Conservation (phyloP, 2,113 vertebrate species). For the Indri indri region DNA sequence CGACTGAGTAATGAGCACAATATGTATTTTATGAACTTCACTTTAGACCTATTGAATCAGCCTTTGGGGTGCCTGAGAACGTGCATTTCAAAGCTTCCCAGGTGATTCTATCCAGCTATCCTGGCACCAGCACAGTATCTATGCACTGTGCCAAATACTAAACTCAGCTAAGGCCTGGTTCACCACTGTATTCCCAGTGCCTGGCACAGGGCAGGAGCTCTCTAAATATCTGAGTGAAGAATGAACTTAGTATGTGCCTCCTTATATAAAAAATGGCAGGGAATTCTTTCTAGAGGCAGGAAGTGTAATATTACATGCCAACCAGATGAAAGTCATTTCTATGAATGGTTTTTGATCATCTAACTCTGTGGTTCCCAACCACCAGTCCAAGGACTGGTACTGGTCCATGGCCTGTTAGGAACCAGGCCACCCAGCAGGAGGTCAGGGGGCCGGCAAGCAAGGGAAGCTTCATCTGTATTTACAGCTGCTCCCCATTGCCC, state of each 20-base stretch:
- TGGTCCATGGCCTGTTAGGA: no score
- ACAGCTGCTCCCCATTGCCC: no score
- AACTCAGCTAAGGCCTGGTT: not conserved
- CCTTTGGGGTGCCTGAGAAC: not conserved
- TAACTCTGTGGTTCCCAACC: no score
- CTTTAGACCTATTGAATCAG: not conserved
- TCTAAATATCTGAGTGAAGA: not conserved
- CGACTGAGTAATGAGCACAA: not conserved
- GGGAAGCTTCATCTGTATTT: no score
- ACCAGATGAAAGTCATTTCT: not conserved
- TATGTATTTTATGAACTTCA: not conserved
- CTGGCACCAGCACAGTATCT: not conserved
- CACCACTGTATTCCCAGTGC: not conserved
- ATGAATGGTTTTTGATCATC: not conserved
- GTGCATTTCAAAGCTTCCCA: not conserved
- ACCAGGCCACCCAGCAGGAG: no score
- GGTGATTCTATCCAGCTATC: not conserved
- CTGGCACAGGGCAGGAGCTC: not conserved
- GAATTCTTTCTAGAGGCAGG: not conserved
- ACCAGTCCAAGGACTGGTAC: no score
- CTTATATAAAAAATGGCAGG: not conserved
- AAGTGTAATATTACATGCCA: not conserved
- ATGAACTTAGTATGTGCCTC: not conserved
- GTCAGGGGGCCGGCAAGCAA: no score
- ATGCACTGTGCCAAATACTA: not conserved